These are phyloP conservation scores for Terrapene triunguis DNA, from an alignment of 2,113 vertebrate species.

Conservation along the genomic window DNA sequence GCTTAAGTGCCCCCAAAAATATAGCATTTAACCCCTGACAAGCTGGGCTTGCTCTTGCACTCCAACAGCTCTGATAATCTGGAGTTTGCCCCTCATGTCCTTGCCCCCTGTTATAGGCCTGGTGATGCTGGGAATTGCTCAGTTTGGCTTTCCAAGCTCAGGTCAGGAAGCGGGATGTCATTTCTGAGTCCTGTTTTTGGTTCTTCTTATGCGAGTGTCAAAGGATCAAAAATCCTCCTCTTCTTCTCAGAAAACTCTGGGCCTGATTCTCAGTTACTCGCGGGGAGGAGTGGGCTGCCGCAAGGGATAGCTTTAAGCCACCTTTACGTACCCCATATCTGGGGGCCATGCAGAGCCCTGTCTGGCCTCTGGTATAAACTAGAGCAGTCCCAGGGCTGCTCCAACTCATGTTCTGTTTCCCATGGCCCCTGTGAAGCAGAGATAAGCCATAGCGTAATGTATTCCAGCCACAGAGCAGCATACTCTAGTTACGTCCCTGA, in stretches of 20 bases:
- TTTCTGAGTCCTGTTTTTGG: neutral
- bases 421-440: too few relatives aligned
- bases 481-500: too few relatives aligned
- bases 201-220: neutral
- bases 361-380: too few relatives aligned
- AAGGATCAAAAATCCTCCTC: neutral
- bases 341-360: too few relatives aligned
- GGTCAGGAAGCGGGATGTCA: neutral
- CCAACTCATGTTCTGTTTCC: too few relatives aligned
- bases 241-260: neutral
- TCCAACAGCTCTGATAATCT: neutral
- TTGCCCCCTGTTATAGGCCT: neutral
- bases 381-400: too few relatives aligned
- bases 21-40: neutral
- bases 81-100: neutral
- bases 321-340: too few relatives aligned
- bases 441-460: too few relatives aligned
- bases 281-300: neutral
- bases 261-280: neutral
- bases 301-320: too few relatives aligned
- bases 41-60: neutral
- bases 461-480: too few relatives aligned
- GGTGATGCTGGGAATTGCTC: neutral
- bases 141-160: neutral
- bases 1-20: neutral